Base-by-base conservation (phyloP, 2,797 vertebrate species). In the Acanthurus lineatus region DNA sequence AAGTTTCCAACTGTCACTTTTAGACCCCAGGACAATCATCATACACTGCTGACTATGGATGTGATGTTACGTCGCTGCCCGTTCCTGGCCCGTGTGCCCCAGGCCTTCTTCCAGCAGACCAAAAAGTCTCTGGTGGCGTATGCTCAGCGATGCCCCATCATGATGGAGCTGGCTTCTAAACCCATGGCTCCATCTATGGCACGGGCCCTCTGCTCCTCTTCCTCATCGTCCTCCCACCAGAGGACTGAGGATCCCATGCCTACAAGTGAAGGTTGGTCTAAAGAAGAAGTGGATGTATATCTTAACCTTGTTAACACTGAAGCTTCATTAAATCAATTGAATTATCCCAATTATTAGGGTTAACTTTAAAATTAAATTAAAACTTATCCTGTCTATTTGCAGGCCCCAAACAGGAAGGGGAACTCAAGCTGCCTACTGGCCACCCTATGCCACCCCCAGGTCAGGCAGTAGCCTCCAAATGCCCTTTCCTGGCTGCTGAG, bases 401-500 rank as follows among this genome's bases (percentile, higher is more conserved):
- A 96, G 94, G 38, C 9, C 11, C 71, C 7, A 88, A 91, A 56
- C 77, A 73, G n/a, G 58, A 78, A 56, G 68, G 17, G 14, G 49
- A 67, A 25, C 2, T 86, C 0, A 94, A 94, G 49, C 81, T 91
- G 51, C 96, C 95, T 0, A 11, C 77, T 35, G 95, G 93, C 61
- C 97, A 97, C 83, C 93, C 92, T 0, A 14, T 82, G 61, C 85
- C 92, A 11, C 69, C 94, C n/a, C 40, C 86, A 6, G 92, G 93
- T 56, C 97, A 97, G 81, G 78, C 74, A 0, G 77, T 89, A 2
- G 93, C 96, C 5, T 97, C 97, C 56, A 99, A 97, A 67, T 99
- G 98, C 89, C 98, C 98, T 0, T 99, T 99, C 86, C 94, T 99
- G 89, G 97, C 98, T 0, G 98, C 97, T 35, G 96, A 99, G 91